These are phyloP conservation scores for Zaprionus lachaisei DNA, from an alignment of 1,140 invertebrate species.

Conservation along the genomic window DNA sequence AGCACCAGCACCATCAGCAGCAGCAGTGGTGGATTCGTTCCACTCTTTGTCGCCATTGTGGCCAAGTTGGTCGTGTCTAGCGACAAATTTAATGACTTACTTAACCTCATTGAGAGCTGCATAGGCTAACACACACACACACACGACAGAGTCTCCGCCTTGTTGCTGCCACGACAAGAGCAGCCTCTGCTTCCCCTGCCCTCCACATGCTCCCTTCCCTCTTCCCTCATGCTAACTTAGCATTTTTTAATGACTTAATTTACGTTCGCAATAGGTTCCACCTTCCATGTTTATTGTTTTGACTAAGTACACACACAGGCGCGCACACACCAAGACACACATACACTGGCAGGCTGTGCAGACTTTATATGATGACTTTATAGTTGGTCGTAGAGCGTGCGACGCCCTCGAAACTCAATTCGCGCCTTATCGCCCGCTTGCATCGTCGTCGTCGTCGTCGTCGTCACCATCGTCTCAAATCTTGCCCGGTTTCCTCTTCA, in stretches of 20 bases:
- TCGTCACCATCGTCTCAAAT: constrained; percentile 41
- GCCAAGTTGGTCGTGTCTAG: constrained; percentile 79
- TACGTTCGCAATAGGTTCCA: constrained; percentile 82
- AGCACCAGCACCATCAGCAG: constrained; percentile 6
- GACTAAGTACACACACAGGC: constrained; percentile 66
- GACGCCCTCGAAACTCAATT: constrained; percentile 72
- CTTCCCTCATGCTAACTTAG: constrained; percentile 56
- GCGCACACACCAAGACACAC: not conserved
- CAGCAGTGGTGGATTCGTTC: constrained; percentile 23
- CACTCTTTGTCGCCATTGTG: constrained; percentile 74
- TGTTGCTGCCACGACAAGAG: constrained; percentile 45
- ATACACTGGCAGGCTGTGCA: constrained; percentile 18
- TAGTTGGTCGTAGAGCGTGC: constrained; percentile 71
- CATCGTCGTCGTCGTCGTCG: constrained; percentile 50
- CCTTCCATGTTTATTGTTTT: constrained; percentile 83
- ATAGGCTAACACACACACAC: constrained; percentile 32
- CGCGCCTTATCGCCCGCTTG: constrained; percentile 66
- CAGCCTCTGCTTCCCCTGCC: not conserved
- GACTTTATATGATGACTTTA: constrained; percentile 61
- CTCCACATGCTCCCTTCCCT: constrained; percentile 7
- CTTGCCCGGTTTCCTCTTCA: constrained; percentile 66
- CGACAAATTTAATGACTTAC: constrained; percentile 83
- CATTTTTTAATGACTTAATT: constrained; percentile 83
- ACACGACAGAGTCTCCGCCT: constrained; percentile 60
- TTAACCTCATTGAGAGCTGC: constrained; percentile 68